phyloP scores from a whole-genome alignment of 2,113 vertebrate species.

The Equus przewalskii region DNA sequence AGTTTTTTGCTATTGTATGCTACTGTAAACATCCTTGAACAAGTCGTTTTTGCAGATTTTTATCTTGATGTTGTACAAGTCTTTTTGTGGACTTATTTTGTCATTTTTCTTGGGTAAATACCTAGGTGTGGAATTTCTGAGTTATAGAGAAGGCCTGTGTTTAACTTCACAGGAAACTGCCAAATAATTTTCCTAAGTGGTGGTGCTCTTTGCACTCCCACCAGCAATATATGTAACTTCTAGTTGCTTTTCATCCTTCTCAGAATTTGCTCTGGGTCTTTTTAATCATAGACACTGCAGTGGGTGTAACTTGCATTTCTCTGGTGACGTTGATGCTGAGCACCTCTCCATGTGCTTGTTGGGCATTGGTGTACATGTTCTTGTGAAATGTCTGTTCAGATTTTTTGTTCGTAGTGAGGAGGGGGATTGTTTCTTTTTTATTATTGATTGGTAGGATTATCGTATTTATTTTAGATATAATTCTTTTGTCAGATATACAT shows the following conservation, averaged over 20 bases:
- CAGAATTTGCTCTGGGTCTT: neutral
- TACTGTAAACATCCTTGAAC: neutral
- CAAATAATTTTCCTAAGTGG: neutral
- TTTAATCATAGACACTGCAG: neutral
- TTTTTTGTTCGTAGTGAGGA: no score
- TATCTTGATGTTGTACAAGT: neutral
- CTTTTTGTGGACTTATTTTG: neutral
- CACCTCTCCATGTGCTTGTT: neutral
- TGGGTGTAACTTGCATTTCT: neutral
- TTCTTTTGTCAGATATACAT: neutral
- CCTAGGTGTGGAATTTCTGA: neutral
- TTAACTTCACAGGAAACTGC: neutral
- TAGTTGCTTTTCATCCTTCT: neutral
- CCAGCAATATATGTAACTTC: neutral
- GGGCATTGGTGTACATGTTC: neutral
- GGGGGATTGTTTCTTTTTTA: neutral
- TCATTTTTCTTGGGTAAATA: neutral
- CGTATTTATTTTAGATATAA: neutral
- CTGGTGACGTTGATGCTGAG: neutral
- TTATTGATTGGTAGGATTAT: neutral
- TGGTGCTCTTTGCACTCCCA: neutral
- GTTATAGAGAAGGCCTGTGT: neutral
- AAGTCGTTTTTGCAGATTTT: neutral
- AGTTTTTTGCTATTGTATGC: neutral
- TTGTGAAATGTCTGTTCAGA: neutral